Evolutionary conservation across 1,140 invertebrate genomes (phyloP), one percentile per base, ranked within the genome.

Genomic region (Anoplolepis gracilipes): DNA sequence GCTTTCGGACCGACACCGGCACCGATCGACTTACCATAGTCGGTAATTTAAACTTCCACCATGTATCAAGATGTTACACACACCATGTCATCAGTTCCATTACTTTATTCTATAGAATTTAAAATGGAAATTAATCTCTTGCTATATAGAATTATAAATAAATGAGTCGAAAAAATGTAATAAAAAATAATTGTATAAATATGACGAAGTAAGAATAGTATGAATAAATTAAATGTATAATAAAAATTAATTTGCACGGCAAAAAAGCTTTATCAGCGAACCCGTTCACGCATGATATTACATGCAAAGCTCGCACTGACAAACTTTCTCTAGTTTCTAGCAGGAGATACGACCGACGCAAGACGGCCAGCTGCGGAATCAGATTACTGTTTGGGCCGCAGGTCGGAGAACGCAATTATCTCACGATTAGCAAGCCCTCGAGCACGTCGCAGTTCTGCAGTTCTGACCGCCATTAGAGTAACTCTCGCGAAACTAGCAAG

Each of bases 401-500:
- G 65, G 86, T 87, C 76, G 70, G 79, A n/a, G 72, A 88, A 88
- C 49, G 79, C 86, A 87, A 88, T 87, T 88, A 88, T 87, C 86
- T 61, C 57, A n/a, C 86, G 79, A 88, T 87, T 88, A 87, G 86
- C 72, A 85, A 88, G 67, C 64, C 65, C 79, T 72, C 57, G 53
- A 81, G 76, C 64, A 70, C 62, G 76, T 67, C 25, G 55, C 76
- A 61, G 59, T 78, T 79, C 77, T 70, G 33, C 28, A 69, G 69
- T 88, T 85, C 86, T 88, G 79, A 88, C 87, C 87, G 70, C 73
- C 42, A 78, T 76, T 88, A 87, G 85, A 87, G 81, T 67, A 82
- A 85, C 85, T 84, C 36, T 39, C 53, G 30, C 61, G 55, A 70
- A 88, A 88, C 85, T 87, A 55, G 53, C 42, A 39, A 79, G 49